Conservation (phyloP, 2,888 invertebrate genomes). For the Calameuta pallipes region DNA sequence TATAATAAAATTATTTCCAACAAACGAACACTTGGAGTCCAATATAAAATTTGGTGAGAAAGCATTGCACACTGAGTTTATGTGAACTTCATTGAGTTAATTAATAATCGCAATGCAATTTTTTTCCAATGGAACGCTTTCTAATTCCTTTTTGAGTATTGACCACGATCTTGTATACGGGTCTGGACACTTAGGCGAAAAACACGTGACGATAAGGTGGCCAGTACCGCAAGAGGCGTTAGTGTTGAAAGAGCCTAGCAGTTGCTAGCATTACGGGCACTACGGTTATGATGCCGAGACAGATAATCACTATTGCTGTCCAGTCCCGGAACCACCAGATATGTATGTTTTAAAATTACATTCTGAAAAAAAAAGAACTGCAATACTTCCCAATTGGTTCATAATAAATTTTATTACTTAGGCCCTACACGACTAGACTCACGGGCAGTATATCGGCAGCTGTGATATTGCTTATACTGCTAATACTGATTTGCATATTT, state of each 20-base stretch:
- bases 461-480: constrained; percentile 15
- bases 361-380: not conserved
- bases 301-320: constrained; percentile 30
- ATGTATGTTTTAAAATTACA: constrained; percentile 19
- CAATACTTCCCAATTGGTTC: constrained; percentile 1
- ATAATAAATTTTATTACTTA: not conserved
- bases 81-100: constrained; percentile 25
- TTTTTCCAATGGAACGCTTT: constrained; percentile 30
- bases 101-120: constrained; percentile 37
- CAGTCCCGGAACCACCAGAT: constrained; percentile 15
- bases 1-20: not conserved
- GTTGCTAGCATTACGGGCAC: too few relatives aligned
- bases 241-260: too few relatives aligned
- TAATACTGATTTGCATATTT: constrained; percentile 26
- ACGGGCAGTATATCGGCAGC: constrained; percentile 18
- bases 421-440: constrained; percentile 22
- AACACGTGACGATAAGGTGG: too few relatives aligned
- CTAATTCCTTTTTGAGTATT: constrained; percentile 30
- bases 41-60: not conserved
- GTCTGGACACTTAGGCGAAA: too few relatives aligned
- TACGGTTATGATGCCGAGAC: constrained; percentile 30
- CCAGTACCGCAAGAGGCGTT: too few relatives aligned
- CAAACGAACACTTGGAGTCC: not conserved
- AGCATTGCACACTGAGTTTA: not conserved
- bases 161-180: not conserved